A percentile compares a stretch with the other conserved stretches of the same genome.
Conservation (phyloP, 2,888 invertebrate genomes). For the Sesamia inferens region DNA sequence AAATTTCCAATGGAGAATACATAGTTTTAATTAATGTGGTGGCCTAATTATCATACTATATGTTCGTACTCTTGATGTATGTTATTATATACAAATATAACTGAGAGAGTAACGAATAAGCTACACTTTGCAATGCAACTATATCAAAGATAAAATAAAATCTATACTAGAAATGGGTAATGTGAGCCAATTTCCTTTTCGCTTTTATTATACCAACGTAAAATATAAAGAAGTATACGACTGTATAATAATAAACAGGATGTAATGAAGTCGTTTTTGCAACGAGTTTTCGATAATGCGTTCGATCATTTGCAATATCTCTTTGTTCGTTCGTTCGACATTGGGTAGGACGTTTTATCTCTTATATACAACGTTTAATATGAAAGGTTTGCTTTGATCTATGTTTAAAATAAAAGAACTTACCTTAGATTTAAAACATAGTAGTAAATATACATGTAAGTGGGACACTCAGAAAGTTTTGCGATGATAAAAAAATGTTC, state of each 20-base stretch:
- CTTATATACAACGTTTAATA: constrained; percentile 16
- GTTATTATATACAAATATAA: not conserved
- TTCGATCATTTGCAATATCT: constrained; percentile 65
- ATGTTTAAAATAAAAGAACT: not conserved
- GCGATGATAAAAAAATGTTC: too few relatives aligned
- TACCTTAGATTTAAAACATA: not conserved
- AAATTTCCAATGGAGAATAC: not conserved
- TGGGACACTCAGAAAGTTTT: too few relatives aligned
- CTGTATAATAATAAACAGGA: constrained; percentile 37
- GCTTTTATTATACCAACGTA: not conserved
- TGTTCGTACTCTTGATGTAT: constrained; percentile 1
- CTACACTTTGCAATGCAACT: too few relatives aligned
- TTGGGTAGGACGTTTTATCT: constrained; percentile 25
- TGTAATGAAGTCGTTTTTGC: constrained; percentile 27
- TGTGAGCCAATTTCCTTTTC: constrained; percentile 16
- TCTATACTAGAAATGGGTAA: not conserved
- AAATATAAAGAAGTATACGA: constrained; percentile 11
- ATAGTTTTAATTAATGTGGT: not conserved
- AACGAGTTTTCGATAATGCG: constrained; percentile 57
- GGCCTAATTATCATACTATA: not conserved
- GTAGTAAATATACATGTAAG: too few relatives aligned
- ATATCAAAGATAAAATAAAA: too few relatives aligned
- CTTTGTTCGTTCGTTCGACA: constrained; percentile 54
- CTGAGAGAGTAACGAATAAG: too few relatives aligned
- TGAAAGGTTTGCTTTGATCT: constrained; percentile 8